Conservation (phyloP, 2,113 vertebrate genomes). For the Channa maculata region DNA sequence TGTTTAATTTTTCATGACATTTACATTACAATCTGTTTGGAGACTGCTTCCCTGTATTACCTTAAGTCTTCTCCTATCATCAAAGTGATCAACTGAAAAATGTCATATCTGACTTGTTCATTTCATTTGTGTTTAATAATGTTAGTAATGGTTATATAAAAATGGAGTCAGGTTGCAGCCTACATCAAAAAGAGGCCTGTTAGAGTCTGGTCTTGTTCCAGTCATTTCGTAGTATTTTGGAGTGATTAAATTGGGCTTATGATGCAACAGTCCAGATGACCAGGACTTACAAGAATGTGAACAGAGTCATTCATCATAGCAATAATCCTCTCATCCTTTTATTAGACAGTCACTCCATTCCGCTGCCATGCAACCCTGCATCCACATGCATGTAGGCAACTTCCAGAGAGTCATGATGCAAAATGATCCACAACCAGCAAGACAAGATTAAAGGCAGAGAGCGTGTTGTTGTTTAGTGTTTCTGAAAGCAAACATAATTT, state of each 20-base stretch:
- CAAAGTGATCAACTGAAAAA: constrained; percentile 27
- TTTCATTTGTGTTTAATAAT: constrained; percentile 34
- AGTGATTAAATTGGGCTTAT: constrained; percentile 77
- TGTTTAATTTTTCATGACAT: constrained; percentile 43
- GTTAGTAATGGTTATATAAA: constrained; percentile 44
- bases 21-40: constrained; percentile 29
- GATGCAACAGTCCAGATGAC: constrained; percentile 77
- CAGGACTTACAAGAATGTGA: constrained; percentile 76
- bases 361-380: constrained; percentile 23
- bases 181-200: constrained; percentile 33
- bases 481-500: constrained; percentile 56
- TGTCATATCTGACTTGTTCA: constrained; percentile 8
- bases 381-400: constrained; percentile 25
- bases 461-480: constrained; percentile 51
- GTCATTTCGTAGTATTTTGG: constrained; percentile 54
- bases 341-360: constrained; percentile 61
- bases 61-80: constrained; percentile 12
- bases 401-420: background rate
- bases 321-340: constrained; percentile 75
- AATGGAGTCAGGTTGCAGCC: constrained; percentile 6
- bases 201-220: constrained; percentile 25
- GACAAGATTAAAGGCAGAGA: background rate
- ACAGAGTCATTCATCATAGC: constrained; percentile 70
- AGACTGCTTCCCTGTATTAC: background rate
- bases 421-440: background rate